phyloP scores from a whole-genome alignment of 2,113 vertebrate genomes.

The Hydrochoerus hydrochaeris region DNA sequence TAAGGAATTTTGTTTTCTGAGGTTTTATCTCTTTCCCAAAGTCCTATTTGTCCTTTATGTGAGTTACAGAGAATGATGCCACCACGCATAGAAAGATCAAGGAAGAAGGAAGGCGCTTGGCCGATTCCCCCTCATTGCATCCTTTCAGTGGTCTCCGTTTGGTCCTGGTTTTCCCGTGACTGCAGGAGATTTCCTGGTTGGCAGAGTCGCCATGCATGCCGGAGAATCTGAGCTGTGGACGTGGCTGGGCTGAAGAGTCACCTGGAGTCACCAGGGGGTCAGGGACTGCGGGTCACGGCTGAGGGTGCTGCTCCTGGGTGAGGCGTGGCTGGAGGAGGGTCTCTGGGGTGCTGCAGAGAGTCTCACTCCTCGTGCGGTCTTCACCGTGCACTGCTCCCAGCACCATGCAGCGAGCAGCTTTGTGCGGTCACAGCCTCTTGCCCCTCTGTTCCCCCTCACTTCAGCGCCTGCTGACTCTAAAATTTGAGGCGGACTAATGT shows the following conservation, averaged over 20 bases:
- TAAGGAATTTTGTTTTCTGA: neutral
- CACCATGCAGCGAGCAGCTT: too few species aligned
- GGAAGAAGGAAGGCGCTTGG: neutral
- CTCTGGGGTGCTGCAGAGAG: neutral
- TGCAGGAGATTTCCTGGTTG: neutral
- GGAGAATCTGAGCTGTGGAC: neutral
- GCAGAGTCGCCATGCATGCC: neutral
- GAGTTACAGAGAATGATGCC: neutral
- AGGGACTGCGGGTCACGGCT: too few species aligned
- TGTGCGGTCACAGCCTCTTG: neutral
- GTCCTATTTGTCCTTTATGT: neutral
- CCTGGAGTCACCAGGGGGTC: neutral
- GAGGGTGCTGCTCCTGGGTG: neutral
- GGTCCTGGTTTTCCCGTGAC: neutral
- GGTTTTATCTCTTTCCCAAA: too few species aligned
- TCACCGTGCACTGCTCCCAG: neutral
- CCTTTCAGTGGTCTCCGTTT: neutral
- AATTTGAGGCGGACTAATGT: neutral
- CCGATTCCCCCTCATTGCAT: fast-evolving
- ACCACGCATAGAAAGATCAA: neutral
- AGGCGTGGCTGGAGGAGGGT: neutral
- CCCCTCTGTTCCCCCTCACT: neutral
- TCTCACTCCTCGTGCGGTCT: neutral
- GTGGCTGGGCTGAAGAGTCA: neutral
- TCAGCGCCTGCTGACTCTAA: neutral